Base-by-base conservation (phyloP, 2,888 invertebrate species). In the Salpingus planirostris region DNA sequence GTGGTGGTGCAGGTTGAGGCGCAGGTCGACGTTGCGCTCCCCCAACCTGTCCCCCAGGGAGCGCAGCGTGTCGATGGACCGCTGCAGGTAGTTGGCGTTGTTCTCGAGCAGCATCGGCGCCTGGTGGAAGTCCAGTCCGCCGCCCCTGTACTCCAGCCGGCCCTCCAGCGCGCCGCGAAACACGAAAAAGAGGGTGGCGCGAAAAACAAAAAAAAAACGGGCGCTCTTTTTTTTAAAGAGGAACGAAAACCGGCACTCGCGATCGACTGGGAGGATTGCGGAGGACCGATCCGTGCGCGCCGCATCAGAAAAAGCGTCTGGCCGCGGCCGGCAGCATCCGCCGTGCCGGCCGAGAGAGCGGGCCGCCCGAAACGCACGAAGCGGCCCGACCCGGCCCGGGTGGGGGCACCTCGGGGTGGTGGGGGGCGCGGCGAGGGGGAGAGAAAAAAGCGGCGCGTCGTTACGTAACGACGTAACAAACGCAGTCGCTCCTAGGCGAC, bases 241-340 rank as follows among this genome's bases (percentile, higher is more conserved):
- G n/a, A n/a, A n/a, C n/a, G n/a, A n/a, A n/a, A n/a, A n/a, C n/a
- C n/a, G n/a, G n/a, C n/a, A n/a, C n/a, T n/a, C n/a, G n/a, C n/a
- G n/a, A n/a, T n/a, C 46, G 53, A 49, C 44, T 47, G 57, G 52
- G 54, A 55, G n/a, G n/a, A n/a, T n/a, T n/a, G 62, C 59, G 62
- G 62, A 64, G 62, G 62, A 61, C 61, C 62, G 51, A 64, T 62
- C 62, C 62, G 57, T 57, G 54, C 49, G 42, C 50, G 45, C 49
- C 51, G 61, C 60, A 60, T 62, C 60, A 62, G 61, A 62, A 64
- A 64, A 62, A 62, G 59, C n/a, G n/a, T 48, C 51, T 47, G 52
- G 50, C 46, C 48, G 49, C 49, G 50, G 46, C 50, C 46, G 39
- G 34, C 51, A 43, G 52, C n/a, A n/a, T n/a, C n/a, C n/a, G n/a